These are phyloP conservation scores for Ephialtes manifestator DNA, from an alignment of 2,888 invertebrate species.

Conservation along the genomic window DNA sequence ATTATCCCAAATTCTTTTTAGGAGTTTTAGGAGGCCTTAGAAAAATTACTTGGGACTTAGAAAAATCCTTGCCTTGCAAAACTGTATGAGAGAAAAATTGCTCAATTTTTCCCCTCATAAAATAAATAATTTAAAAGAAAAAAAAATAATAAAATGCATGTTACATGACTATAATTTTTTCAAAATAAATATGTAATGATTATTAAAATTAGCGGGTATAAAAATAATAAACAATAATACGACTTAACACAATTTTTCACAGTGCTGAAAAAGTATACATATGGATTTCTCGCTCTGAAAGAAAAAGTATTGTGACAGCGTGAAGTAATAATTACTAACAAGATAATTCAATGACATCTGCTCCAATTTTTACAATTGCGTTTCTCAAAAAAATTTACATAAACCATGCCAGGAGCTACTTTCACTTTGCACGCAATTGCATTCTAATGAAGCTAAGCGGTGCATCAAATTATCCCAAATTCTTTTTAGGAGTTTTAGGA, in stretches of 20 bases:
- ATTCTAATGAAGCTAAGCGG: constrained; percentile 22
- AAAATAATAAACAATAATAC: not conserved
- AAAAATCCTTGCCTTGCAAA: too few relatives aligned
- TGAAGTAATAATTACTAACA: constrained; percentile 21
- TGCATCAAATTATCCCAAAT: constrained; percentile 45
- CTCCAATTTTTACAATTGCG: constrained; percentile 7
- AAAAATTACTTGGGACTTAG: too few relatives aligned
- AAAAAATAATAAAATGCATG: too few relatives aligned
- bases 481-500: too few relatives aligned
- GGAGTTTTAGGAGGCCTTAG: too few relatives aligned
- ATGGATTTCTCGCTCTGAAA: not conserved
- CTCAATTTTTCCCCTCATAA: too few relatives aligned
- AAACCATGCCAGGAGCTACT: constrained; percentile 40
- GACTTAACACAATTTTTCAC: not conserved
- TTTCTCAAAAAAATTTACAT: constrained; percentile 23
- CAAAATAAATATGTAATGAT: too few relatives aligned
- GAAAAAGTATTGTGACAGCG: constrained; percentile 14
- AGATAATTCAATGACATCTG: constrained; percentile 39
- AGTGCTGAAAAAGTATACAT: not conserved
- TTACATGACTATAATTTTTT: too few relatives aligned
- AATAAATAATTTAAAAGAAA: too few relatives aligned
- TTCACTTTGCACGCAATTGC: constrained; percentile 49
- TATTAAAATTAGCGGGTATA: too few relatives aligned
- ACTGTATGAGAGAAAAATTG: too few relatives aligned
- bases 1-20: constrained; percentile 48